Conservation (phyloP, 2,113 vertebrate genomes). For the Solea senegalensis region DNA sequence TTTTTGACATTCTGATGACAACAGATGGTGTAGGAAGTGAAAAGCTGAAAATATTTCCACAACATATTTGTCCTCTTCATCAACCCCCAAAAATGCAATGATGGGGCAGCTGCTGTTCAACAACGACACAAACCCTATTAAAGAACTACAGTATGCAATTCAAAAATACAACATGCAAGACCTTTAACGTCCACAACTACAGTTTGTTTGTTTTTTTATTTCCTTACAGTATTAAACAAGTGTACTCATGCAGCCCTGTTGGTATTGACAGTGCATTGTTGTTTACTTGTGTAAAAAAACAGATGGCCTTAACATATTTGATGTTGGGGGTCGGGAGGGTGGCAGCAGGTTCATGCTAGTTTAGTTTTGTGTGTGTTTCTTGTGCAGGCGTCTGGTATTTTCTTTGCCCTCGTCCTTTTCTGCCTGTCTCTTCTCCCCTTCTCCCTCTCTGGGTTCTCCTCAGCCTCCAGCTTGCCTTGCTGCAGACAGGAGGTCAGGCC, state of each 20-base stretch:
- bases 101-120: neutral
- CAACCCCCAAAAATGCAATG: conserved; percentile 11
- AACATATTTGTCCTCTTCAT: conserved; percentile 29
- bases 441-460: conserved; percentile 66
- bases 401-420: conserved; percentile 76
- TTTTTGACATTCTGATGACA: conserved; percentile 29
- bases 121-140: neutral
- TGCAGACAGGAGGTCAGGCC: conserved; percentile 79
- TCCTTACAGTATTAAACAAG: conserved; percentile 56
- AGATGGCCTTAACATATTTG: conserved; percentile 78
- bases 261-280: conserved; percentile 73
- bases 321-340: conserved; percentile 54
- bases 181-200: conserved; percentile 53
- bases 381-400: conserved; percentile 68
- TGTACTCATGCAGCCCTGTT: conserved; percentile 47
- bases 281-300: conserved; percentile 72
- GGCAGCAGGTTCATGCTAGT: conserved; percentile 70
- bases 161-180: conserved; percentile 29
- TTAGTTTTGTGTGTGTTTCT: conserved; percentile 67
- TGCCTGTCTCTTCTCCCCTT: conserved; percentile 71
- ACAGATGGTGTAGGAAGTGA: conserved; percentile 38
- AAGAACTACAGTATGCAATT: conserved; percentile 20
- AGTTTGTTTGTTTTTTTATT: conserved; percentile 32
- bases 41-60: conserved; percentile 33
- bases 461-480: conserved; percentile 69